Percentiles rank a stretch among this genome's conserved stretches.
Conservation (phyloP, 2,797 vertebrate genomes). For the Hirundo rustica region DNA sequence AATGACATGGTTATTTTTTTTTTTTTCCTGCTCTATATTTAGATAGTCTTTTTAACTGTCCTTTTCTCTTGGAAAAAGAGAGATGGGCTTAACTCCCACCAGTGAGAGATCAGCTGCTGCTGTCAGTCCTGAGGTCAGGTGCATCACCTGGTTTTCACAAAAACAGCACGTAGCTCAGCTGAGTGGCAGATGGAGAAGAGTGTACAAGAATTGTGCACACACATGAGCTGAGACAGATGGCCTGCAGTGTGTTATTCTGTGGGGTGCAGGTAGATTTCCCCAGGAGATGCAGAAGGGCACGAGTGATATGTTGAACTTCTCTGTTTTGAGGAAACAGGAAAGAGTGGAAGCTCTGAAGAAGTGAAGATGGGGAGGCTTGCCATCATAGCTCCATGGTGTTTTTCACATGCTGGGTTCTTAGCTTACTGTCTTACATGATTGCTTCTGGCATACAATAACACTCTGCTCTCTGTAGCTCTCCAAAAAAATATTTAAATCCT, state of each 20-base stretch:
- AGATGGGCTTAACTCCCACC: conserved; percentile 49
- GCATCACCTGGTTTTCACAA: conserved; percentile 40
- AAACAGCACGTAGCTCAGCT: conserved; percentile 28
- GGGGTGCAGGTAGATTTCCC: conserved; percentile 15
- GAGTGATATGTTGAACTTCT: background rate
- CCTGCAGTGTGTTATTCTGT: background rate
- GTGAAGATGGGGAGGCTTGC: background rate
- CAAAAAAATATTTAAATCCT: conserved; percentile 1
- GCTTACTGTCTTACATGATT: background rate
- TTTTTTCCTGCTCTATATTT: conserved; percentile 50
- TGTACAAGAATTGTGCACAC: background rate
- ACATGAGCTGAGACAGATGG: conserved; percentile 49
- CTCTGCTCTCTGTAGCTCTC: background rate
- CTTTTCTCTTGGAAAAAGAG: conserved; percentile 29
- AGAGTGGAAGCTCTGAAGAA: background rate
- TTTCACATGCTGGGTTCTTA: background rate
- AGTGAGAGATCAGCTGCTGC: conserved; percentile 35
- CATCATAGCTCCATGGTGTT: background rate
- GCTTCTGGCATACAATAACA: background rate
- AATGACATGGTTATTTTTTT: conserved; percentile 51
- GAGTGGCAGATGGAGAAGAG: conserved; percentile 44
- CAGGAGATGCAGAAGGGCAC: conserved; percentile 10
- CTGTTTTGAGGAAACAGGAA: background rate
- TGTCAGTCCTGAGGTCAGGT: conserved; percentile 23
- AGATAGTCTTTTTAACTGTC: conserved; percentile 35